These are phyloP conservation scores for Psittacula echo DNA, from an alignment of 2,797 vertebrate species.

Conservation along the genomic window DNA sequence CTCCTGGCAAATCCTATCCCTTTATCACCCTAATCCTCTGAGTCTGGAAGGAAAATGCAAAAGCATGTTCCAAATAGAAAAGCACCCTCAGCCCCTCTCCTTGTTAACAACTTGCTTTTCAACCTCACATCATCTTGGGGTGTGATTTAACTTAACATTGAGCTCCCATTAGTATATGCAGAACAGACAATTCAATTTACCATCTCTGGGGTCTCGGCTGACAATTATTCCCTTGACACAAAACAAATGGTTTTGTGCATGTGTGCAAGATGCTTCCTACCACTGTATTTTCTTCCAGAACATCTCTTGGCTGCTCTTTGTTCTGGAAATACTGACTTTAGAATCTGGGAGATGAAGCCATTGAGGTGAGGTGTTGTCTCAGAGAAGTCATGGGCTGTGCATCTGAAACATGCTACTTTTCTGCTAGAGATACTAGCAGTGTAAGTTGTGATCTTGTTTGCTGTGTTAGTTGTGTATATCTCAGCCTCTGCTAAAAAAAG, in stretches of 20 bases:
- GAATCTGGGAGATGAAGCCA: not conserved
- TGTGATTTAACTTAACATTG: not conserved
- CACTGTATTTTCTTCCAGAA: not conserved
- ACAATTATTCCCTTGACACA: conserved; percentile 12
- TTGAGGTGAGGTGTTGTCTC: rapidly evolving
- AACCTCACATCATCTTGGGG: not conserved
- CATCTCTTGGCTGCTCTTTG: not conserved
- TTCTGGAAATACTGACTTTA: conserved; percentile 1
- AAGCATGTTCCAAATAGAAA: not conserved
- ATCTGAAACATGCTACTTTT: not conserved
- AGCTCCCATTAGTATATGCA: conserved; percentile 3
- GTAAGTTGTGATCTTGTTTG: not conserved
- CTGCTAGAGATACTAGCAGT: not conserved
- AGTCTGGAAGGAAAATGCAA: conserved; percentile 21
- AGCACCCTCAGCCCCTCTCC: not conserved
- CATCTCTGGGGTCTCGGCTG: not conserved
- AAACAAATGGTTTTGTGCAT: not conserved
- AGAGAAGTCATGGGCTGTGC: not conserved
- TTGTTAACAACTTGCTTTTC: conserved; percentile 37
- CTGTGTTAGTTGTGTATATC: not conserved
- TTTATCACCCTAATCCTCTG: conserved; percentile 50
- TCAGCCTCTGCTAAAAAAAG: not conserved
- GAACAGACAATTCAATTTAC: conserved; percentile 23
- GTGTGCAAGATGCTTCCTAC: not conserved
- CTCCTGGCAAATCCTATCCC: conserved; percentile 15